A percentile compares a stretch with the other conserved stretches of the same genome.
Conservation (phyloP, 2,113 vertebrate species). For the Oriolus oriolus region DNA sequence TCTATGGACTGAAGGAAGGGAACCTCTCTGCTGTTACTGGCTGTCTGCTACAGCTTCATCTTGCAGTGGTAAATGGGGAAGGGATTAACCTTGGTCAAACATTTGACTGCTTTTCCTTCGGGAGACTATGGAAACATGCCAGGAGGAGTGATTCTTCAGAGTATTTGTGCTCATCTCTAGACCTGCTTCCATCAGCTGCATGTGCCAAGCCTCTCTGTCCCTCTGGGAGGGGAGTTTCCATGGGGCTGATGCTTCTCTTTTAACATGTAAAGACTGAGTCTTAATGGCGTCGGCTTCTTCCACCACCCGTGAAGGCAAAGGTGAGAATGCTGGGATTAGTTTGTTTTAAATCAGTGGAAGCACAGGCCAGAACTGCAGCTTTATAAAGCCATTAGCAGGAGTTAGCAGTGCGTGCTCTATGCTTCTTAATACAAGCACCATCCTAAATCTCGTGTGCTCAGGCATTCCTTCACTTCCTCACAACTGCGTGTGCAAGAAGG, state of each 20-base stretch:
- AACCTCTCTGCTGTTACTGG: not conserved
- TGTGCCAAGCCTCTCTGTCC: not conserved
- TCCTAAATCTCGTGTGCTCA: not conserved
- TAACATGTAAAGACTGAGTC: not conserved
- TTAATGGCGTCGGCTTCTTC: not conserved
- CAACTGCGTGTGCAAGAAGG: not conserved
- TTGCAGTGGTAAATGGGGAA: not conserved
- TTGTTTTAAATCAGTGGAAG: not conserved
- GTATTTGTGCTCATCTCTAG: not conserved
- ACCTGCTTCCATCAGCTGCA: not conserved
- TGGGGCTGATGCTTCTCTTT: not conserved
- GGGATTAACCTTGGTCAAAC: not conserved
- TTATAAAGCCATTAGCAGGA: not conserved
- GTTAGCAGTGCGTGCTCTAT: not conserved
- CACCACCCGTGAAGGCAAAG: not conserved
- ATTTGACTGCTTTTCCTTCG: not conserved
- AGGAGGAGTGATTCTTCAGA: not conserved
- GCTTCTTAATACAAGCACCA: not conserved
- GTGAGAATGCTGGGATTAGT: not conserved
- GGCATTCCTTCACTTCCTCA: not conserved
- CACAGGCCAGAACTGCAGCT: not conserved
- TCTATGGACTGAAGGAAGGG: not conserved
- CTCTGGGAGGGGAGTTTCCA: not conserved
- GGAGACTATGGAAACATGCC: not conserved
- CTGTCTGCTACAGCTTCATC: not conserved